These are phyloP conservation scores for Schmidtea mediterranea DNA, from an alignment of 1,140 invertebrate species.

Conservation along the genomic window DNA sequence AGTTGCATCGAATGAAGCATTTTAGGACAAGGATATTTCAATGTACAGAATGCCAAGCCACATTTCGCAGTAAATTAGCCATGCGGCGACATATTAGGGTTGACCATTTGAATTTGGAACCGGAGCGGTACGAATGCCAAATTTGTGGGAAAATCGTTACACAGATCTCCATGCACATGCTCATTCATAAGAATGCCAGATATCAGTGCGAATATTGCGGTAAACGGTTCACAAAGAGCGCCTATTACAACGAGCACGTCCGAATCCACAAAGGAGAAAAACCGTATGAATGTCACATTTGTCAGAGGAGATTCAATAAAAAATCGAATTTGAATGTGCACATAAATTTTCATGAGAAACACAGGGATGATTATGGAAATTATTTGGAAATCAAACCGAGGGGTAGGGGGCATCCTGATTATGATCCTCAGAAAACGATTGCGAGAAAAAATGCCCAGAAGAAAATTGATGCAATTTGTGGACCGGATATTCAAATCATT, in stretches of 20 bases:
- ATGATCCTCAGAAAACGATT: no score
- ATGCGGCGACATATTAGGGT: conserved; percentile 5
- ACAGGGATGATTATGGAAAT: conserved; percentile 4
- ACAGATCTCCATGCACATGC: conserved; percentile 6
- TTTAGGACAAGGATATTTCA: not conserved
- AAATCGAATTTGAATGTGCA: conserved; percentile 7
- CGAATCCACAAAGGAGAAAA: conserved; percentile 11
- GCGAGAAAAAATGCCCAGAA: no score
- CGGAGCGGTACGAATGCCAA: conserved; percentile 5
- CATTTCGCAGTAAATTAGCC: not conserved
- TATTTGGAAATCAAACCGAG: no score
- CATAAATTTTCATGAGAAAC: conserved; percentile 6
- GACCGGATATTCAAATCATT: no score
- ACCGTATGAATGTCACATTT: conserved; percentile 10
- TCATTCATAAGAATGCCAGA: conserved; percentile 1
- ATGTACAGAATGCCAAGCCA: conserved; percentile 3
- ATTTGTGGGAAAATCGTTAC: conserved; percentile 6
- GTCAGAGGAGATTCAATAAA: conserved; percentile 8
- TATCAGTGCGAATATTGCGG: conserved; percentile 6
- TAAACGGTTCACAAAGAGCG: conserved; percentile 4
- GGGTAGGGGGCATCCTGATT: no score
- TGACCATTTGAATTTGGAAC: conserved; percentile 3
- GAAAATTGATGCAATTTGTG: no score
- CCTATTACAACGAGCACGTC: conserved; percentile 8
- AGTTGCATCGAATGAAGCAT: conserved; percentile 5